Evolutionary conservation across 2,113 vertebrate genomes (phyloP), one percentile per base, ranked within the genome.

Genomic region (Spilogale gracilis): DNA sequence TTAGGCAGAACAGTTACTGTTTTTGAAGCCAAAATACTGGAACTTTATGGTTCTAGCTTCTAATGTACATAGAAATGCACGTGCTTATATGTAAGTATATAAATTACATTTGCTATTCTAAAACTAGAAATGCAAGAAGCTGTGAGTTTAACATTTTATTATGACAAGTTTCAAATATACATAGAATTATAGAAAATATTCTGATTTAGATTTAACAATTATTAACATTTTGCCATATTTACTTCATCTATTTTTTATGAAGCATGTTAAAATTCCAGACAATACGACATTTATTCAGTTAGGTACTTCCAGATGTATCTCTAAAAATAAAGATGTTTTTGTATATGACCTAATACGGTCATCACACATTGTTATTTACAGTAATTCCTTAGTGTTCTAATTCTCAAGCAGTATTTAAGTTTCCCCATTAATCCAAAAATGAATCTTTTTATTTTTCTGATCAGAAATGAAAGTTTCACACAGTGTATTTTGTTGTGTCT

Each of bases 351-450:
- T 89, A 25, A 93, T 54, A 87, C 16, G 13, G 9, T 43, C 48
- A 63, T 20, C 63, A 56, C 8, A 91, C n/a, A 73, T 67, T 85
- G 69, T 94, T 67, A 63, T 67, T 85, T 74, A 58, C 2, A 45
- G 30, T 52, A 60, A 89, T 60, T 89, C 18, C 25, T 97, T 71
- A 81, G 89, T 92, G 48, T n/a, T 94, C 11, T 87, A 16, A 92
- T 89, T 92, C 25, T 54, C 9, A 14, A 18, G 12, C n/a, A 32
- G 54, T 63, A 89, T 88, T 83, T 71, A 92, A 61, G 25, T 90
- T 91, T 95, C 43, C 16, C 54, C 14, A 65, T 89, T 21, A 56
- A 50, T 73, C 38, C 16, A 60, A 74, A 54, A 76, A 95, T 71
- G 5, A 27, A 10, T 56, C 30, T 71, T 12, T 74, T 89, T 45